Base-by-base conservation (phyloP, 1,140 invertebrate genomes). In the Hypsibius dujardini region DNA sequence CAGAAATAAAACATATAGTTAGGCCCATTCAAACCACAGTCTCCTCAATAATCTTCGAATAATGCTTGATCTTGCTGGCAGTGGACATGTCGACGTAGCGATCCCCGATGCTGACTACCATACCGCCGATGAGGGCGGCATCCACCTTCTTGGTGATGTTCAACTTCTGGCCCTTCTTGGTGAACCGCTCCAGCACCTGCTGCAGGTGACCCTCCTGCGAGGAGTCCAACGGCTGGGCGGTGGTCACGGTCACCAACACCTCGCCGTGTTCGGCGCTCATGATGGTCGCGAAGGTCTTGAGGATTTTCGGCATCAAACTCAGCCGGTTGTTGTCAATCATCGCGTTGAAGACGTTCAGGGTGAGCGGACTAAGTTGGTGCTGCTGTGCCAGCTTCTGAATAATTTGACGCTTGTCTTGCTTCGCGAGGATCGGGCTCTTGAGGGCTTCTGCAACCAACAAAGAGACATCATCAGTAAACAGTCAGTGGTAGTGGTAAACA, bases 71-170 rank as follows among this genome's bases (percentile, higher is more conserved):
- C 83, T 97, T 98, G 77, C 85, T 89, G 73, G 92, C 86, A 76
- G 96, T 90, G 78, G 94, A 98, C 93, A 99, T 95, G 77, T 99
- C 96, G 15, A 97, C 87, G 80, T 94, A 98, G 79, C 89, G 92
- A 80, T 98, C 96, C 71, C 88, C 95, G 79, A 99, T 92, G 71
- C 87, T 92, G 1, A 99, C 90, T 77, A 97, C 80, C 86, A 99
- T 88, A 70, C 96, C 96, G 77, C 96, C 96, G 79, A 99, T 87
- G 70, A 99, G 85, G 60, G 82, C 76, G 69, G 95, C 90, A 81
- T 99, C 92, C 70, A 94, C 88, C 80, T 87, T 90, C 42, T 87
- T 84, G 59, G 86, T 86, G 45, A 97, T 79, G 50, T 88, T 81
- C 71, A 96, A 83, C 50, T 84, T 87, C 81, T 97, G 84, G 76